These are phyloP conservation scores for Cyclopterus lumpus DNA, from an alignment of 2,797 vertebrate genomes.

Conservation along the genomic window DNA sequence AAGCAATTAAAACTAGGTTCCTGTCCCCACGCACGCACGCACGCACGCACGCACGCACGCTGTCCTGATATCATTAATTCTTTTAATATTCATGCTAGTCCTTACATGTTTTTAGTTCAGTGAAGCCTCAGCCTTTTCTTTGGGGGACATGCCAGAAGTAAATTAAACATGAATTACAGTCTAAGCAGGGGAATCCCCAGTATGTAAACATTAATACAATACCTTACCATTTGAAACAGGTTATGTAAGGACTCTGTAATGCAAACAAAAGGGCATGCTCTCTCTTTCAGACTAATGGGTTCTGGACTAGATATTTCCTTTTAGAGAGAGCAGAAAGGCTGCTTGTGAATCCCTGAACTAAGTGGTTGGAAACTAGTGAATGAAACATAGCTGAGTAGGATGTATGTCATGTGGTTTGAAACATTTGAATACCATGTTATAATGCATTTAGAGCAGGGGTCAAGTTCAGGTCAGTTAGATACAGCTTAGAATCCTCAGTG, in stretches of 20 bases:
- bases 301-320: neutral
- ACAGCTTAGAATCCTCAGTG: neutral
- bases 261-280: constrained; percentile 37
- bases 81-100: constrained; percentile 14
- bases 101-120: constrained; percentile 19
- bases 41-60: neutral
- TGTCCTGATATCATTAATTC: neutral
- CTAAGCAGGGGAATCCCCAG: constrained; percentile 29
- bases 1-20: constrained; percentile 32
- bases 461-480: constrained; percentile 40
- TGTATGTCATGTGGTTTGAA: constrained; percentile 45
- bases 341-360: constrained; percentile 26
- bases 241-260: constrained; percentile 46
- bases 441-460: constrained; percentile 30
- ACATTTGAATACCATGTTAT: constrained; percentile 29
- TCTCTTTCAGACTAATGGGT: constrained; percentile 23
- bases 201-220: constrained; percentile 74
- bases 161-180: constrained; percentile 53
- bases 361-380: constrained; percentile 38
- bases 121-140: constrained; percentile 13
- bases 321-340: constrained; percentile 18
- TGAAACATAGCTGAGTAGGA: constrained; percentile 40
- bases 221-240: constrained; percentile 40
- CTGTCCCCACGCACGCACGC: neutral
- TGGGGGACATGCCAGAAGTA: constrained; percentile 2